Evolutionary conservation across 2,797 vertebrate species (phyloP), one percentile per base, ranked within the genome.

Genomic region (Coluber constrictor): DNA sequence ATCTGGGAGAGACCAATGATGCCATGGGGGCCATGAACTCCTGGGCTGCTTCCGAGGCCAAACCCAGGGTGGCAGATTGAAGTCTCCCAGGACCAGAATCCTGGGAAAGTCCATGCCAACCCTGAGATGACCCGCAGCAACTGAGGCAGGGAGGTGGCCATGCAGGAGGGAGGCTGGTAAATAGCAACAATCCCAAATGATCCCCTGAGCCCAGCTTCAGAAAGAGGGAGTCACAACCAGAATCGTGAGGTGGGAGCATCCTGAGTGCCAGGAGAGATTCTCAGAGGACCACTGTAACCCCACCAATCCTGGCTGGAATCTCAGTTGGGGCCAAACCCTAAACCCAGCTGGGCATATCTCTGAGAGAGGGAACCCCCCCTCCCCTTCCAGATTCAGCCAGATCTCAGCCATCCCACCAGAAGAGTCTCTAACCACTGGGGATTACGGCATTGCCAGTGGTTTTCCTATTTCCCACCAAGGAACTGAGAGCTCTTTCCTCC

Each of bases 391-490:
- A 61, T 1, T 61, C 25, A 61, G 25, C 60, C 60, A 27, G 60
- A 23, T 61, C 9, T 61, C 60, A 61, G 25, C 60, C 27, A 3
- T 70, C 29, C 5, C 4, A 16, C 0, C 63, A 70, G 29, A 16
- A 3, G 12, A n/a, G 29, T n/a, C 29, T n/a, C 63, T 32, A 70
- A 32, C 63, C 63, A 70, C 63, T 70, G 29, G 63, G 63, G 13
- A n/a, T 32, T 2, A 2, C 1, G 29, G 29, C 5, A 15, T 32
- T 0, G 0, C 66, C 0, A 2, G 63, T 5, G 63, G 12, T 32
- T 70, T 1, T 13, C 63, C 29, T 0, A 16, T 16, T 70, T 70
- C 63, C 63, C 63, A 5, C 12, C 13, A 0, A 0, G 0, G 29
- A 70, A 15, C 2, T 15, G 63, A 9, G 27, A 27, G 10, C 10